phyloP scores from a whole-genome alignment of 2,888 invertebrate genomes.

The Zonitis immaculata region DNA sequence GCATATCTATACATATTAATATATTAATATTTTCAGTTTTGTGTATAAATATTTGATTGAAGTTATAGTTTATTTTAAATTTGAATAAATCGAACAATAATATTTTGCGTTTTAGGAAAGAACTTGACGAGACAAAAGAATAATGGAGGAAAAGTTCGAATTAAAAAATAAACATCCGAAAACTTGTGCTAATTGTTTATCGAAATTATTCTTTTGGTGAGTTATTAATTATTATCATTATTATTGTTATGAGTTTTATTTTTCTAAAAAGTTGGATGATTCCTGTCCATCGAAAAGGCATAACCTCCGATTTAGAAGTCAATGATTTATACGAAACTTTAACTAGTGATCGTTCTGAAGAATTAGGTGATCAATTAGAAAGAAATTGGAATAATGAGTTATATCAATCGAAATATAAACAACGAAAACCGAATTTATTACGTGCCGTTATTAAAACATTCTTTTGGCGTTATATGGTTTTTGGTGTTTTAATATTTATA shows the following conservation, averaged over 20 bases:
- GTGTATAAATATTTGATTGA: constrained; percentile 2
- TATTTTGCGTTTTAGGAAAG: too few relatives aligned
- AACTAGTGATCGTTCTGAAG: constrained; percentile 56
- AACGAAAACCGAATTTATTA: constrained; percentile 25
- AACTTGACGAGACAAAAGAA: neutral
- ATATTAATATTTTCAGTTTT: neutral
- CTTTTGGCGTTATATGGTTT: constrained; percentile 22
- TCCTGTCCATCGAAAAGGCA: constrained; percentile 49
- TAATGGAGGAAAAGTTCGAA: constrained; percentile 27
- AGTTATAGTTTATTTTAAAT: constrained; percentile 1
- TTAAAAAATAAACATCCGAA: constrained; percentile 52
- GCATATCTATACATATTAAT: neutral
- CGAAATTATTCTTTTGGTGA: constrained; percentile 50
- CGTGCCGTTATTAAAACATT: constrained; percentile 25
- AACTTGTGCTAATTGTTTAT: constrained; percentile 55
- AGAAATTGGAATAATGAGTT: constrained; percentile 46
- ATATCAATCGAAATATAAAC: constrained; percentile 16
- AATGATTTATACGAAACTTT: constrained; percentile 60
- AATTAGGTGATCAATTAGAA: constrained; percentile 58
- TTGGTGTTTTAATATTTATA: constrained; percentile 25
- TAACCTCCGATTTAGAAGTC: constrained; percentile 56
- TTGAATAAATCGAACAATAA: neutral
- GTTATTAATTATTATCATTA: too few relatives aligned
- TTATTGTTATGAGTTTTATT: too few relatives aligned
- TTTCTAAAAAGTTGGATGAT: constrained; percentile 35